Percentiles rank a stretch among this genome's conserved stretches.
phyloP scores from a whole-genome alignment of 2,888 invertebrate genomes.

The Smittia aterrima region DNA sequence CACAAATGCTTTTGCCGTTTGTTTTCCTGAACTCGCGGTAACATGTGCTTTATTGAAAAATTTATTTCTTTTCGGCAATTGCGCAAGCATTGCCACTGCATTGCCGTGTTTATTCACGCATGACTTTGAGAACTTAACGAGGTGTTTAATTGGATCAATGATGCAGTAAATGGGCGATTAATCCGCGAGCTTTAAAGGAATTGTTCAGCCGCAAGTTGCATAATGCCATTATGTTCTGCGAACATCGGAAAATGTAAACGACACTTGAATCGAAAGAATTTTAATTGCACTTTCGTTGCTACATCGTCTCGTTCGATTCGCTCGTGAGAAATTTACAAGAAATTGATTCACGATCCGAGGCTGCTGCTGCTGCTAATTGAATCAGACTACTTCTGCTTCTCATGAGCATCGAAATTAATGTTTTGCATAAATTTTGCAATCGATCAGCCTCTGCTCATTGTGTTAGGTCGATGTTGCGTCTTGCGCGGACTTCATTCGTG shows the following conservation, averaged over 20 bases:
- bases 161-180: neutral
- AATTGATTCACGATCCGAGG: slow-evolving; percentile 11
- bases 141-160: slow-evolving; percentile 8
- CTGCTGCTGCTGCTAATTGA: neutral
- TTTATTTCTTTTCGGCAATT: neutral
- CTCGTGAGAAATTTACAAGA: neutral
- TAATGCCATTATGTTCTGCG: neutral
- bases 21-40: neutral
- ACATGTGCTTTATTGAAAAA: neutral
- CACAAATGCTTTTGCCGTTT: neutral
- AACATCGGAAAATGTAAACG: neutral
- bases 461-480: neutral
- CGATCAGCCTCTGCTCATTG: neutral
- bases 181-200: neutral
- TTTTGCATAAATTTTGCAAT: slow-evolving; percentile 1
- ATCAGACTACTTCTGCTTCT: neutral
- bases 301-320: neutral
- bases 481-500: neutral
- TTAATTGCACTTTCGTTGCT: neutral
- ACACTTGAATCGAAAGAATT: neutral
- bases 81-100: neutral
- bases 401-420: neutral
- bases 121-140: slow-evolving; percentile 15
- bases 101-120: neutral
- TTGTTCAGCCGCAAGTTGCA: neutral